Evolutionary conservation across 2,797 vertebrate species (phyloP).

Genomic region (Intellagama lesueurii): DNA sequence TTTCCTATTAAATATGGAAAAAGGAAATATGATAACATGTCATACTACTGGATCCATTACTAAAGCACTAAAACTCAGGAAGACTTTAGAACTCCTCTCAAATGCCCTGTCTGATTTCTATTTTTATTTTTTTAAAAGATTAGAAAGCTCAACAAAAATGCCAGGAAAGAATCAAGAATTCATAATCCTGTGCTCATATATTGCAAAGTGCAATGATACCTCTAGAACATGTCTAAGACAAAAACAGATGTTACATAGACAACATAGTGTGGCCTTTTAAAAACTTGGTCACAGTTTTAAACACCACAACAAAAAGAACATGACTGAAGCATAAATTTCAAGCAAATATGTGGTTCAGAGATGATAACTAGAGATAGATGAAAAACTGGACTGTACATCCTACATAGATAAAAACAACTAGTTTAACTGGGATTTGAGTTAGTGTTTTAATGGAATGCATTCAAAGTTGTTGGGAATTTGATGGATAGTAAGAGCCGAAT

Average conservation of each 20-base stretch:
- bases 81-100: constrained; percentile 49
- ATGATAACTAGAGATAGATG: constrained; percentile 53
- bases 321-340: constrained; percentile 60
- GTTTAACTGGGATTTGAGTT: neutral
- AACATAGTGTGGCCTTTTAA: constrained; percentile 53
- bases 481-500: too few relatives aligned
- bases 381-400: neutral
- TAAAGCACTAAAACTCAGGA: constrained; percentile 43
- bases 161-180: constrained; percentile 64
- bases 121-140: too few relatives aligned
- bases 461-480: neutral
- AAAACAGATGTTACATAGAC: constrained; percentile 67
- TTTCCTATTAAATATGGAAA: too few relatives aligned
- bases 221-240: constrained; percentile 60
- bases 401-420: neutral
- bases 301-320: constrained; percentile 61
- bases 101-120: constrained; percentile 37
- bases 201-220: constrained; percentile 50
- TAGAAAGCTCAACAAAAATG: constrained; percentile 58
- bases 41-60: too few relatives aligned
- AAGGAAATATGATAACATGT: too few relatives aligned
- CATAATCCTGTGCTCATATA: constrained; percentile 55
- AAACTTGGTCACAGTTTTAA: constrained; percentile 56
- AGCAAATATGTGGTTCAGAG: constrained; percentile 46
- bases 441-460: neutral